phyloP scores from a whole-genome alignment of 92 coral and sea anemone genomes.

The Porites lobata region DNA sequence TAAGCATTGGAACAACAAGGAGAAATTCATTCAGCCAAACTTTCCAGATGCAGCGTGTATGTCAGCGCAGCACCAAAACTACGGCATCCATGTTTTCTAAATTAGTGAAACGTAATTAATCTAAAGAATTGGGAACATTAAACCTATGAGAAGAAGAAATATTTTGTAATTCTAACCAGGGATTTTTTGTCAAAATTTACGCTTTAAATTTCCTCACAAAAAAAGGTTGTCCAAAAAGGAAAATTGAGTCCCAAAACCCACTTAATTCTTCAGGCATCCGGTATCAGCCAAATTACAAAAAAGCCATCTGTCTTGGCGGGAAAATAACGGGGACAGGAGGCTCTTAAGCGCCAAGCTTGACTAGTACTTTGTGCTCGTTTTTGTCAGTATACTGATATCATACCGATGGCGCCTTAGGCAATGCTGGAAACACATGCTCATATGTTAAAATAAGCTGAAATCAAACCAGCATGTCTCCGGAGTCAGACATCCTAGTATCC shows the following conservation, averaged over 20 bases:
- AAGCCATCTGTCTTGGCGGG: slow-evolving; percentile 50
- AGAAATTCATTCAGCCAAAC: neutral
- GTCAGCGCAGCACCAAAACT: neutral
- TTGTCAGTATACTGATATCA: neutral
- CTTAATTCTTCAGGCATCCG: neutral
- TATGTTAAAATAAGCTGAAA: slow-evolving; percentile 46
- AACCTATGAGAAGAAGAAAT: neutral
- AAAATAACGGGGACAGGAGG: slow-evolving; percentile 21
- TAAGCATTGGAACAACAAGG: neutral
- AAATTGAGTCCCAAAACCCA: neutral
- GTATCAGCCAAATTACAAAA: neutral
- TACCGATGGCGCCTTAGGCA: slow-evolving; percentile 40
- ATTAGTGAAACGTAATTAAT: neutral
- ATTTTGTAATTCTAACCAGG: slow-evolving; percentile 32
- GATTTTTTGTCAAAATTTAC: neutral
- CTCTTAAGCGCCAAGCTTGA: slow-evolving; percentile 19
- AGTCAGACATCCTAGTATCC: slow-evolving; percentile 55
- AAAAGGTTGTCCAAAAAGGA: slow-evolving; percentile 6
- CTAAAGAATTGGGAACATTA: neutral
- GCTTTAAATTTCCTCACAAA: neutral
- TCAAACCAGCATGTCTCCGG: slow-evolving; percentile 55
- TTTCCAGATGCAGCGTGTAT: slow-evolving; percentile 12
- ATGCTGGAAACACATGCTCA: slow-evolving; percentile 47
- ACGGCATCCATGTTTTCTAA: neutral
- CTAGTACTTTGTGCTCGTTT: neutral